phyloP scores from a whole-genome alignment of 2,888 invertebrate genomes.

The Mechanitis messenoides region DNA sequence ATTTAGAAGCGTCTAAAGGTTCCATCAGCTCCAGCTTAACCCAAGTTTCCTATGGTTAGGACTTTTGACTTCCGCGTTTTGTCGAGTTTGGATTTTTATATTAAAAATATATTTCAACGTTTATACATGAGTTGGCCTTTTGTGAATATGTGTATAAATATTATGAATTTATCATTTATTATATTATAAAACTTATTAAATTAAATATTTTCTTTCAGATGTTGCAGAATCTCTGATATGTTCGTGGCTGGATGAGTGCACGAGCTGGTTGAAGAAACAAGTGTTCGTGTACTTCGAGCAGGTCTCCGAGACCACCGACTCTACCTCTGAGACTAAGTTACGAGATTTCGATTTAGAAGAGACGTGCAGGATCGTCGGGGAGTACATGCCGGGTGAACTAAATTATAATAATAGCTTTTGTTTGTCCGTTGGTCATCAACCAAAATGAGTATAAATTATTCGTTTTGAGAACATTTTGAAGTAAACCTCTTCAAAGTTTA shows the following conservation, averaged over 20 bases:
- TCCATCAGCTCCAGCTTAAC: too few species aligned
- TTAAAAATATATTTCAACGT: too few species aligned
- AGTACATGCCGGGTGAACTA: constrained; percentile 44
- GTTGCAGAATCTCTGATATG: constrained; percentile 51
- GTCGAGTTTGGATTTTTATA: too few species aligned
- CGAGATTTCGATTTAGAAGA: constrained; percentile 39
- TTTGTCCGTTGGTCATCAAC: too few species aligned
- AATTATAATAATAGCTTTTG: background rate
- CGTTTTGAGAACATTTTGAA: too few species aligned
- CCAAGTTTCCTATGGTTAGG: too few species aligned
- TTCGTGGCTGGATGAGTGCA: constrained; percentile 47
- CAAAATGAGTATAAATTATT: too few species aligned
- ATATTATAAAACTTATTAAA: background rate
- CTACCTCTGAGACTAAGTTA: constrained; percentile 15
- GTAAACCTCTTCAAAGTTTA: too few species aligned
- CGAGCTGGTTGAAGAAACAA: constrained; percentile 48
- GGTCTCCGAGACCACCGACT: constrained; percentile 33
- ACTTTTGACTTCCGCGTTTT: too few species aligned
- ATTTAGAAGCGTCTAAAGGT: too few species aligned
- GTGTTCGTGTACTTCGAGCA: constrained; percentile 52
- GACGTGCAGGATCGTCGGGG: constrained; percentile 46
- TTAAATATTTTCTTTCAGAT: constrained; percentile 38
- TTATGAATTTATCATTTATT: too few species aligned
- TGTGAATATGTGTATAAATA: background rate
- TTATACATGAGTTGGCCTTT: too few species aligned